Evolutionary conservation across 2,888 invertebrate species (phyloP), one percentile per base, ranked within the genome.

Genomic region (Corythucha ciliata): DNA sequence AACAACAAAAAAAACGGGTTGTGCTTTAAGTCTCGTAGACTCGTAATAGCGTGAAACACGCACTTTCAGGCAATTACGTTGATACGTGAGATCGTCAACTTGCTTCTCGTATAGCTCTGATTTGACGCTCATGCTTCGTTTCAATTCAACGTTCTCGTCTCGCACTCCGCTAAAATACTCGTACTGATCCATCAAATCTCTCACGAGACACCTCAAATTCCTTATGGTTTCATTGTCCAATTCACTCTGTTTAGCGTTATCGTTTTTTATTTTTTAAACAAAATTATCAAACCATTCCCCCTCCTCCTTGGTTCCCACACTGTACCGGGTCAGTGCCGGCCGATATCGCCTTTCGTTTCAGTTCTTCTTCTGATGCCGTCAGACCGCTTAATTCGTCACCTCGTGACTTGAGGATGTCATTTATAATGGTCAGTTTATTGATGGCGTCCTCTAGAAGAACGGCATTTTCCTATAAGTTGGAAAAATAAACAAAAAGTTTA

Each of bases 141-240:
- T 47, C 21, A 57, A 42, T 20, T 52, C 39, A 14, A 52, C 50
- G 20, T 54, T 52, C 24, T 57, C 57, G 12, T 54, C 48, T 6
- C 48, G 47, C 16, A 57, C 51, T 27, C 50, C 49, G 2, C 39
- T 45, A 18, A 55, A 55, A 25, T 55, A 46, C 6, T 37, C 26
- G 34, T 48, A 51, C 41, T 53, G 55, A 16, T 48, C 49, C 5
- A 45, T 41, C 24, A 57, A 53, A 27, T 57, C 53, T 12, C n/a
- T 26, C 2, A 55, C 53, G 25, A 57, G 25, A 27, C 32, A 42
- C 14, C 55, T 16, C 26, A 57, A 41, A 33, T 57, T 55, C 6
- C 48, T 33, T 2, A 57, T 39, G 3, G 50, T 50, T 16, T 51
- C 48, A 22, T 50, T 33, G 18, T 54, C 54, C n/a, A 51, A 3